Evolutionary conservation across 2,888 invertebrate genomes (phyloP), one percentile per base, ranked within the genome.

Genomic region (Alloplasta piceator): DNA sequence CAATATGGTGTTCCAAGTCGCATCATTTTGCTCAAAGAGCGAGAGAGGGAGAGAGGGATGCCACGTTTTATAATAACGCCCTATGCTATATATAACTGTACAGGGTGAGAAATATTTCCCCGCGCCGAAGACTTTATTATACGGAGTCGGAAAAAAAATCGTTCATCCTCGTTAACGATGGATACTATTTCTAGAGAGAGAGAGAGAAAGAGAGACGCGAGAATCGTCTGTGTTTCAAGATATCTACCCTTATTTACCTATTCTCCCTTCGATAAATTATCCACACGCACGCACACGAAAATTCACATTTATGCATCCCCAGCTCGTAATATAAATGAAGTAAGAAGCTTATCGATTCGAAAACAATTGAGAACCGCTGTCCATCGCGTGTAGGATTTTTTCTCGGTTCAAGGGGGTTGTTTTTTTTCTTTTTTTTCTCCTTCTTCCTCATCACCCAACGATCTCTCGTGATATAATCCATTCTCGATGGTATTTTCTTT

Each of bases 351-450:
- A 50, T 71, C 71, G 74, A 74, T 75, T 61, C 36, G 41, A 61
- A 43, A 50, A 75, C 5, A 48, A 12, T 74, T 75, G 78, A 81
- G 81, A 66, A 70, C 71, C 81, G 67, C 81, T 81, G 81, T 10
- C n/a, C 78, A 16, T 55, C 68, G 63, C 55, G 66, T 58, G 71
- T 36, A 58, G 50, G 39, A 58, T 68, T 68, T 26, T 26, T 48
- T 72, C 64, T 50, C 50, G 12, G 36, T 63, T 41, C 66, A 66
- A 52, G 26, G 26, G 26, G 26, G 26, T 26, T 26, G 26, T 26
- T 26, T 26, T 26, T 26, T 26, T 26, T 26, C 3, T 26, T 3
- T 26, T 26, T 26, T 26, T 26, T 7, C 66, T 52, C 55, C 39
- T 10, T 52, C 41, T 43, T 16, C 16, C 39, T 16, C 56, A 5